These are phyloP conservation scores for Alethe diademata DNA, from an alignment of 2,113 vertebrate species.

Conservation along the genomic window DNA sequence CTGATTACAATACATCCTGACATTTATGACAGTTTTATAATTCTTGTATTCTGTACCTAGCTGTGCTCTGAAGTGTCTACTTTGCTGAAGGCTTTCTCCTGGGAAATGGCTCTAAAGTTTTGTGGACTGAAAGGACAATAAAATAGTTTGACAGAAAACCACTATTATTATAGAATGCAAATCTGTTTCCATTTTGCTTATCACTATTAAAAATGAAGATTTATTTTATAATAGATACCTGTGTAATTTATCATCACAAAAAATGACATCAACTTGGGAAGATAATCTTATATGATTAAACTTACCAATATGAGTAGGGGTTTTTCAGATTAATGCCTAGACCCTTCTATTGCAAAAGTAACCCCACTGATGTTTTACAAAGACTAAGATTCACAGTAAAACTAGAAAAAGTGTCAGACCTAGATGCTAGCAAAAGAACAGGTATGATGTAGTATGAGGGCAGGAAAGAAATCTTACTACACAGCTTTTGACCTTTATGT, in stretches of 20 bases:
- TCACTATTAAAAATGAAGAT: neutral
- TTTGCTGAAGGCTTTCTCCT: constrained; percentile 69
- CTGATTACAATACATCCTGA: constrained; percentile 78
- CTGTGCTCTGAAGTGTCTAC: constrained; percentile 67
- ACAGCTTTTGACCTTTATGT: neutral
- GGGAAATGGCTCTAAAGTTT: constrained; percentile 67
- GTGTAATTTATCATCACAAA: neutral
- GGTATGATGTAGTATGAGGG: neutral
- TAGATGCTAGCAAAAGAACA: neutral
- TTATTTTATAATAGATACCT: neutral
- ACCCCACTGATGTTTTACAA: neutral
- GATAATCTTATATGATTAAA: neutral
- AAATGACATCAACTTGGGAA: accelerated
- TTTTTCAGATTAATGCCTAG: neutral
- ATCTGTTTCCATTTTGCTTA: neutral
- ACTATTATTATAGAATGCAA: neutral
- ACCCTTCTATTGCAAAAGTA: neutral
- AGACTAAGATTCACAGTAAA: neutral
- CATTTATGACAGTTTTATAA: constrained; percentile 78
- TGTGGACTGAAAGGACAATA: constrained; percentile 64
- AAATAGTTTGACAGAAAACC: constrained; percentile 50
- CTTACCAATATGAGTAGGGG: neutral
- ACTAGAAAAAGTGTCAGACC: neutral
- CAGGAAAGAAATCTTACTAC: neutral
- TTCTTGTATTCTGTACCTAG: constrained; percentile 66